Base-by-base conservation (phyloP, 2,888 invertebrate species). In the Orgyia antiqua region DNA sequence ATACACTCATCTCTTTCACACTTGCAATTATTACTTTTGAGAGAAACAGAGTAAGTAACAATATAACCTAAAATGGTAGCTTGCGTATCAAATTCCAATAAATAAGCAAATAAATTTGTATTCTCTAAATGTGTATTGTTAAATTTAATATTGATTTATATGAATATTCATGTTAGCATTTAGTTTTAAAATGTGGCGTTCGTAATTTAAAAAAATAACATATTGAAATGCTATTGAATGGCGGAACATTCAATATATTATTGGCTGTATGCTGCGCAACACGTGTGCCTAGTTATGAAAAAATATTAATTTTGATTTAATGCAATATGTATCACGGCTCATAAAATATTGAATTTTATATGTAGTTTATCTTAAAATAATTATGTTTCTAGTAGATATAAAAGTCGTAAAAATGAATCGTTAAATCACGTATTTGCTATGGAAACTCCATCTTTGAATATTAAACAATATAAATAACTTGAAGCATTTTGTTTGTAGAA, bases 71-170 rank as follows among this genome's bases (percentile, higher is more conserved):
- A n/a, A n/a, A n/a, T n/a, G n/a, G 66, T 68, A 70, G 65, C 68
- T 66, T 60, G 78, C 78, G 73, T 75, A 72, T 79, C 83, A 78
- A 83, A 84, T 84, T 84, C 77, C 71, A 77, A 79, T 80, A 82
- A 83, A 83, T 79, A 79, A 75, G 73, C 77, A 77, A 80, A 79
- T 84, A 83, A 80, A 83, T 84, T 15, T 77, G 80, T 68, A 68
- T 65, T 60, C 79, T 70, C 82, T 84, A 83, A 74, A 80, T 70
- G 70, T 51, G 55, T 58, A 76, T 80, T 80, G 80, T 83, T 74
- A 68, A 49, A 63, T 60, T 58, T 71, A 70, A 76, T 75, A 60
- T 72, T 83, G 84, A 86, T 82, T 84, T 84, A 84, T 83, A 83
- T 86, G 84, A 84, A 86, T 86, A 86, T 86, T 83, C 83, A 83